Base-by-base conservation (phyloP, 2,888 invertebrate species). In the Ctena decussata region DNA sequence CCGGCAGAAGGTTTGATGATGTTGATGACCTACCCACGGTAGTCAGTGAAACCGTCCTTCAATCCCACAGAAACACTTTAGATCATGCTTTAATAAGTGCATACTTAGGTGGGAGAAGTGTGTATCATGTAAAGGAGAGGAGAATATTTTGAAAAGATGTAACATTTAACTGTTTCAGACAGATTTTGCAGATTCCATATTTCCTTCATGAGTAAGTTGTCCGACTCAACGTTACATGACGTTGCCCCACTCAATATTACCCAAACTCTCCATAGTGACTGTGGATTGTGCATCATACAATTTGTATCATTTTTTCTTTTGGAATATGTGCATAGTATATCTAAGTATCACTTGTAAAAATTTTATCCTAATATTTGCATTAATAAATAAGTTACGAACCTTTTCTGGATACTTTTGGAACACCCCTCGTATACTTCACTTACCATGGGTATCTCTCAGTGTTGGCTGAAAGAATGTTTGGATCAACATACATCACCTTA, bases 381-480 rank as follows among this genome's bases (percentile, higher is more conserved):
- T 49, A 21, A 49, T 49, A 49, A 49, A 49, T 21, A 49, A 49
- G 49, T 49, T 49, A 49, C n/a, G 21, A 21, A 49, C 11, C 49
- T 49, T 49, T 49, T 49, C 21, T 21, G 21, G 49, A 49, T 49
- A 49, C 49, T 49, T 49, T 49, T 49, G n/a, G 49, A 49, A 49
- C 12, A 21, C 21, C 49, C 49, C 49, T 49, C 49, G 49, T 49
- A 49, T n/a, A 37, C 32, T 49, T 8, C n/a, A 91, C 92, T 89
- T 81, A 94, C 94, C 84, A 83, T 83, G 18, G 95, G 95, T 77
- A 91, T 92, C 39, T 93, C 93, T 77, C 95, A 85, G 99, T 99
- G 95, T 99, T 98, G 27, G 99, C 99, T 95, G 98, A 98, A 39
- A 98, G 98, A 35, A 99, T 97, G 11, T 98, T 6, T 11, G 41